Evolutionary conservation across 2,113 vertebrate genomes (phyloP).

Genomic region (Oceanodroma tethys): DNA sequence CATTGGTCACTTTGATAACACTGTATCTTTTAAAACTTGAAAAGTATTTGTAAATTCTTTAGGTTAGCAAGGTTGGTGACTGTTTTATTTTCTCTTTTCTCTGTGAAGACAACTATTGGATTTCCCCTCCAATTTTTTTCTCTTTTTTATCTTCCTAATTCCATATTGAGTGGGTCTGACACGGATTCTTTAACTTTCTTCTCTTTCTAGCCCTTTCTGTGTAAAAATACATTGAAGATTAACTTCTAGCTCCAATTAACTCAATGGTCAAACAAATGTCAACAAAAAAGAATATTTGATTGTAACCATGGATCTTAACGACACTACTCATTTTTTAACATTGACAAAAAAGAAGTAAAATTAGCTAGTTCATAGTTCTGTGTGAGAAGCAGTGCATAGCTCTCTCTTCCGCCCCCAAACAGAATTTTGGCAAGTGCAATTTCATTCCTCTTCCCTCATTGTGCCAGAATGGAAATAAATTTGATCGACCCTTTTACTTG

Average conservation of each 20-base stretch:
- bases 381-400: background rate
- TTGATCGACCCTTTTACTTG: background rate
- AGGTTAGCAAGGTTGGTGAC: background rate
- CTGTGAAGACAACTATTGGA: background rate
- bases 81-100: background rate
- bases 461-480: background rate
- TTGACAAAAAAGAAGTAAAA: background rate
- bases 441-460: background rate
- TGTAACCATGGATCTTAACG: too few relatives aligned
- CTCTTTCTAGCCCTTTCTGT: background rate
- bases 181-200: background rate
- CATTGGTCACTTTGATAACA: background rate
- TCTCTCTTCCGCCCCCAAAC: background rate
- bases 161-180: background rate
- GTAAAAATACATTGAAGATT: background rate
- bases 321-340: too few relatives aligned
- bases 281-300: too few relatives aligned
- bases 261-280: background rate
- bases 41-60: background rate
- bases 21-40: background rate
- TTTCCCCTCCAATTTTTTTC: rapidly evolving
- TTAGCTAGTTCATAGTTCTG: background rate
- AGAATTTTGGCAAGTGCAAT: background rate
- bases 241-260: background rate
- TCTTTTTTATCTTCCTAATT: background rate